Conservation (phyloP, 2,113 vertebrate genomes). For the Mastomys natalensis region DNA sequence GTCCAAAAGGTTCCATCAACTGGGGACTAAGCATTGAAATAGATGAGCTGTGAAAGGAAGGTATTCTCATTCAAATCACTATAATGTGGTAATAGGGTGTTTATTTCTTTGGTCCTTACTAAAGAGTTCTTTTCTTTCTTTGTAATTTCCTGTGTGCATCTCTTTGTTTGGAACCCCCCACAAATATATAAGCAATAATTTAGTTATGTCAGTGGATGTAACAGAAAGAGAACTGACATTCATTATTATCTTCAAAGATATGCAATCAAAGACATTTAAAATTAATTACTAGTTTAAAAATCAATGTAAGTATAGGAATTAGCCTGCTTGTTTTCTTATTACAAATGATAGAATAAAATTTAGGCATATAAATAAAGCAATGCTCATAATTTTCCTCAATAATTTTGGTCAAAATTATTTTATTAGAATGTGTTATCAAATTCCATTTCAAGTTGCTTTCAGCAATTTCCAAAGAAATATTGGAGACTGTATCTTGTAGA, state of each 20-base stretch:
- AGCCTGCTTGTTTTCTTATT: background rate
- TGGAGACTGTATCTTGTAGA: rapidly evolving
- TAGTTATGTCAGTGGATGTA: background rate
- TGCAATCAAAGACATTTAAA: background rate
- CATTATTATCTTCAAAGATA: background rate
- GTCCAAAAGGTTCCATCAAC: background rate
- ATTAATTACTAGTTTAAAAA: conserved; percentile 3
- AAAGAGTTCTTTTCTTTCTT: background rate
- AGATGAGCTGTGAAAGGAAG: background rate
- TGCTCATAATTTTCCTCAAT: background rate
- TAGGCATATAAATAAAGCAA: background rate
- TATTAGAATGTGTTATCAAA: background rate
- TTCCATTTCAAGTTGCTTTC: background rate
- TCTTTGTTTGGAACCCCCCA: background rate
- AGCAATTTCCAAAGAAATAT: background rate
- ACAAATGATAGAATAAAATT: background rate
- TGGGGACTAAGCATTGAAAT: background rate
- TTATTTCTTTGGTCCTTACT: background rate
- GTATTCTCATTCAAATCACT: background rate
- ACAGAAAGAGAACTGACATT: background rate
- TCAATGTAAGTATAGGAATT: background rate
- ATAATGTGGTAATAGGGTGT: background rate
- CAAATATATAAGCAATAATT: background rate
- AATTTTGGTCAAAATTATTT: background rate
- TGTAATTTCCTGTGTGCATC: background rate